Evolutionary conservation across 2,113 vertebrate genomes (phyloP), one percentile per base, ranked within the genome.

Genomic region (Chionomys nivalis): DNA sequence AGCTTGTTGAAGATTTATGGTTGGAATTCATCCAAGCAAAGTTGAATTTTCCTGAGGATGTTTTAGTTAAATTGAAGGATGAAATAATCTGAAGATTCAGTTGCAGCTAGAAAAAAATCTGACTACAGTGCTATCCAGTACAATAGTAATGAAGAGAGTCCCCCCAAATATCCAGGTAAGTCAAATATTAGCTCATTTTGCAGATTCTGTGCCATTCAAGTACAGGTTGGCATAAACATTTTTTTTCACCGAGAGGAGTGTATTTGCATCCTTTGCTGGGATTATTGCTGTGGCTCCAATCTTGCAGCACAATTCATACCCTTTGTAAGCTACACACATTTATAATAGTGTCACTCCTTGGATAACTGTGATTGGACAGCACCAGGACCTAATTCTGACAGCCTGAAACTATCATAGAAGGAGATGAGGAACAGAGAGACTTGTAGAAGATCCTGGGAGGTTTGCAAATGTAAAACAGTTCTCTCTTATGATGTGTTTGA

Each of bases 1-100:
- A 94, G 70, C 44, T 97, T 42, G 94, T 96, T 96, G 96, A 94
- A 96, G 75, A 0, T 9, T 95, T 95, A 33, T 31, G 92, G 95
- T 90, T 95, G 75, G 81, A 97, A 93, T 36, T 42, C 63, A 88
- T 97, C 94, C 49, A 96, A 97, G 70, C 66, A 94, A 98, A 97
- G 91, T 96, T 97, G 52, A 82, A 96, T 96, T 92, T 63, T 91
- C 77, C 63, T 97, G 87, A 97, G 95, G 26, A 82, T 36, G 93
- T 93, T 98, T 97, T 85, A 85, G 76, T 91, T 92, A 96, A 96
- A 91, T n/a, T 93, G 76, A 97, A 94, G 93, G 91, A 83, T 68
- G 77, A 96, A 88, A 78, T 49, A 89, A 95, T 90, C 31, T 90
- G 14, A 83, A 94, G 28, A 90, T 52, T n/a, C 76, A 65, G 33